phyloP scores from a whole-genome alignment of 2,797 vertebrate species.

The Tympanoctomys barrerae region DNA sequence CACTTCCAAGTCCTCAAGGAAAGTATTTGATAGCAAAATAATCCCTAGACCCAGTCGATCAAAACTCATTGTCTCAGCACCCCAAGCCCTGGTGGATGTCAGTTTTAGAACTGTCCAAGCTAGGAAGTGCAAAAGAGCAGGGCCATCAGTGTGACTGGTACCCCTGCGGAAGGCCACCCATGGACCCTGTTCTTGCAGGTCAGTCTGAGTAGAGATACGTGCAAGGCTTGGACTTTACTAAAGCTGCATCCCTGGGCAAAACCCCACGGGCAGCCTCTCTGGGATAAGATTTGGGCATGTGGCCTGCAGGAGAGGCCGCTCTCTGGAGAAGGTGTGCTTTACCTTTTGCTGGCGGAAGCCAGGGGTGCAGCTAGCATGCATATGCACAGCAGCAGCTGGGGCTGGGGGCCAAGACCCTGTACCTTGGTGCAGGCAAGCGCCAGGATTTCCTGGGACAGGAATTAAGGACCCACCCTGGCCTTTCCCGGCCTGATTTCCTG shows the following conservation, averaged over 20 bases:
- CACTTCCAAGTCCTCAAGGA: not conserved
- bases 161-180: not conserved
- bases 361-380: not conserved
- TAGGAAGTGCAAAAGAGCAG: not conserved
- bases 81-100: not conserved
- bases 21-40: not conserved
- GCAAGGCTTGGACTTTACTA: not conserved
- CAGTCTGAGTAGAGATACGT: rapidly evolving
- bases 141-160: not conserved
- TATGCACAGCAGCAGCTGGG: not conserved
- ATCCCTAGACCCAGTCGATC: not conserved
- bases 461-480: no score
- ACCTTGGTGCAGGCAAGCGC: not conserved
- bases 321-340: not conserved
- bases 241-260: not conserved
- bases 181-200: not conserved
- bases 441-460: not conserved
- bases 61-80: not conserved
- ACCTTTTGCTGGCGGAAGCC: not conserved
- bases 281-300: not conserved
- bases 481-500: not conserved
- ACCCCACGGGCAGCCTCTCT: not conserved
- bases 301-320: not conserved
- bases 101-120: not conserved
- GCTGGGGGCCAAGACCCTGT: not conserved